Conservation (phyloP, 2,113 vertebrate genomes). For the Romanogobio albipinnatus region DNA sequence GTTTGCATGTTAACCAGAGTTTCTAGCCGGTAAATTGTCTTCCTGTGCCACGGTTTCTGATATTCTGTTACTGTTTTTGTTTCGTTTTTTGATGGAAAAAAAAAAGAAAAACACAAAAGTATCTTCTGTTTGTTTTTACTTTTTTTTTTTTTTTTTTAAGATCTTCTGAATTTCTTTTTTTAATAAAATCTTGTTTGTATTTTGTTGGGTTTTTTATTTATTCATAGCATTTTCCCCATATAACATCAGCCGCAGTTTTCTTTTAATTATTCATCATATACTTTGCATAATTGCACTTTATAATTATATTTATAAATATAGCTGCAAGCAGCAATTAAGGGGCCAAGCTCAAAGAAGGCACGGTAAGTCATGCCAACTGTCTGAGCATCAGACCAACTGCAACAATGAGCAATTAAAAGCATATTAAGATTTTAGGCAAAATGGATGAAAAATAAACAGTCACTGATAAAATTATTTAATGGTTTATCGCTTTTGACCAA, state of each 20-base stretch:
- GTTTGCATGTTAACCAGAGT: conserved; percentile 63
- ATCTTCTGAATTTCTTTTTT: conserved; percentile 48
- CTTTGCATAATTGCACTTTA: background rate
- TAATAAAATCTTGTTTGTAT: conserved; percentile 68
- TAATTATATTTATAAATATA: background rate
- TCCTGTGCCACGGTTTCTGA: conserved; percentile 78
- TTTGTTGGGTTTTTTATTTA: background rate
- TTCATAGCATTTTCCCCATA: background rate
- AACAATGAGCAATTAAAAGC: no score
- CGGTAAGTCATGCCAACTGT: no score
- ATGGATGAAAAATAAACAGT: no score
- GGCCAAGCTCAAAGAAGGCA: no score
- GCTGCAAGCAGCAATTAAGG: no score
- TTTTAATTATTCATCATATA: no score
- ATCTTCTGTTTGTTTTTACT: conserved; percentile 60
- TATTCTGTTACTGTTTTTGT: conserved; percentile 71
- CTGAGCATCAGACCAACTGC: no score
- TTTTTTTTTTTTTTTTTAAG: conserved; percentile 56
- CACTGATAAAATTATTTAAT: no score
- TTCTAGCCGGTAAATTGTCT: conserved; percentile 74
- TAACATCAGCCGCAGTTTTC: background rate
- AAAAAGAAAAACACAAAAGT: conserved; percentile 66
- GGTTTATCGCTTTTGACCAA: no score
- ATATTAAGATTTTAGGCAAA: no score
- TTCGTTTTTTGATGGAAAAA: conserved; percentile 69